Evolutionary conservation across 2,888 invertebrate genomes (phyloP).

Genomic region (Andrena bicolor): DNA sequence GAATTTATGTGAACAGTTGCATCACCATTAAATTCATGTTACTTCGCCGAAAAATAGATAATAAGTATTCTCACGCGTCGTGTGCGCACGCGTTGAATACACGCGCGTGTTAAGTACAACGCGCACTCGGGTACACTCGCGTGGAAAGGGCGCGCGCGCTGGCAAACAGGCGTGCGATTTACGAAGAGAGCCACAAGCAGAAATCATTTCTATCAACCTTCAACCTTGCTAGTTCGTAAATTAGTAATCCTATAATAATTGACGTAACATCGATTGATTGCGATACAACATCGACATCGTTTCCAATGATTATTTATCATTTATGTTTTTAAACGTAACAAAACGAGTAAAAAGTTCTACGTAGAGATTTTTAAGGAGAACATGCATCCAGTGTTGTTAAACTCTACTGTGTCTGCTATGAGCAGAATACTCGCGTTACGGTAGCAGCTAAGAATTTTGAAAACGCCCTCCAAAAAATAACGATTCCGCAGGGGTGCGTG

Average conservation of each 20-base stretch:
- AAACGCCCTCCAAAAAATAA: neutral
- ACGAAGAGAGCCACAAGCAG: slow-evolving; percentile 20
- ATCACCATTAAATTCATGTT: neutral
- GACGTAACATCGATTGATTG: slow-evolving; percentile 15
- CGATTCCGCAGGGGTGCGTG: neutral
- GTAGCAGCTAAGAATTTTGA: no score
- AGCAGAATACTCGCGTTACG: no score
- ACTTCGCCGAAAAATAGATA: slow-evolving; percentile 28
- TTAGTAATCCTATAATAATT: neutral
- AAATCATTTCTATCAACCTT: slow-evolving; percentile 39
- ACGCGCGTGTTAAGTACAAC: slow-evolving; percentile 38
- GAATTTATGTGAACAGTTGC: neutral
- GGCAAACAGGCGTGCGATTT: slow-evolving; percentile 9
- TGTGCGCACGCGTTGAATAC: slow-evolving; percentile 35
- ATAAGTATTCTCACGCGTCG: slow-evolving; percentile 10
- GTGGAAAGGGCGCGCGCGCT: slow-evolving; percentile 17
- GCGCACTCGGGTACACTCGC: slow-evolving; percentile 15
- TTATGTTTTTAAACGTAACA: slow-evolving; percentile 16
- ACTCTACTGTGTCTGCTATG: no score
- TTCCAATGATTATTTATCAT: neutral
- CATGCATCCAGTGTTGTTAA: neutral
- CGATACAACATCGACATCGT: slow-evolving; percentile 2
- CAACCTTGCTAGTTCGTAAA: neutral
- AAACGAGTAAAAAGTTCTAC: slow-evolving; percentile 22
- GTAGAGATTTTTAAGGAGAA: neutral